Evolutionary conservation across 2,797 vertebrate genomes (phyloP), one percentile per base, ranked within the genome.

Genomic region (Acridotheres tristis): DNA sequence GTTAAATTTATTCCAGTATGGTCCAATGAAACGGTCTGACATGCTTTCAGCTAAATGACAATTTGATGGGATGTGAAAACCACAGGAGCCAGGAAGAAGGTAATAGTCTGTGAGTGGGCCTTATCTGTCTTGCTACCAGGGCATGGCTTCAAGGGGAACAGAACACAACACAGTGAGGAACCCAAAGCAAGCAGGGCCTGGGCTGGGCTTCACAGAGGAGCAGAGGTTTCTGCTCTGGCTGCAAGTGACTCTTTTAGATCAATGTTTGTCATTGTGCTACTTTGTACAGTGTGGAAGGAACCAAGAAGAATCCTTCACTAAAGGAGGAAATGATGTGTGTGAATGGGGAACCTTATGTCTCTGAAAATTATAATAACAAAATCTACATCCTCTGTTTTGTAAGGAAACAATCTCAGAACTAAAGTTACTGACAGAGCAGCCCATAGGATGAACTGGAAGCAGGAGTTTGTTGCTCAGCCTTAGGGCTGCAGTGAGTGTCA

Each of bases 31-130:
- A 85, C 36, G 68, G 34, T 63, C 75, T 88, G 75, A 83, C 32
- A 7, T 42, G 75, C 50, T 89, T 90, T 93, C 91, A 80, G 45
- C 84, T 55, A 69, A 92, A 54, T 45, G 86, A 73, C 81, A 78
- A 42, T 67, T 21, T 76, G 94, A 75, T 74, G 67, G 77, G 78
- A 92, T 79, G 53, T 67, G 90, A 68, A 94, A 84, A 84, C 73
- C 83, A 68, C 80, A 58, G 79, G 88, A 90, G 92, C 67, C 69
- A 68, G 83, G 73, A 86, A 68, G 54, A 69, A 91, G 72, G 59
- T 54, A 73, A 73, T 1, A 79, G 85, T 29, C 40, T 89, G 82
- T 61, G 58, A 86, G 80, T 1, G 2, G 69, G 32, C 54, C 72
- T 88, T 50, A 42, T 47, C 80, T 74, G 61, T 59, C 73, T 40